Conservation (phyloP, 2,113 vertebrate species). For the Bungarus multicinctus region DNA sequence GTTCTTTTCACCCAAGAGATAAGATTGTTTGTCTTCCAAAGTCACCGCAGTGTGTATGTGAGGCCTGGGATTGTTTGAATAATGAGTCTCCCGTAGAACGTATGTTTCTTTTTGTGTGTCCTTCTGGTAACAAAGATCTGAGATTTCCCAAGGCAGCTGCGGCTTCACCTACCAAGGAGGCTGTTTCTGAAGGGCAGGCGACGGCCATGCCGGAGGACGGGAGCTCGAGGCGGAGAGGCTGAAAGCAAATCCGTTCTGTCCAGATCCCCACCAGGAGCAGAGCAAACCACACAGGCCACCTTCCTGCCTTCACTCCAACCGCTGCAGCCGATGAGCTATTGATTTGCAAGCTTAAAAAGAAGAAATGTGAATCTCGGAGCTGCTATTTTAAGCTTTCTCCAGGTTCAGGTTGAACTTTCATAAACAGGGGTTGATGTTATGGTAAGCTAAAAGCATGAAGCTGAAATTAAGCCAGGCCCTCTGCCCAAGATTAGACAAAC, state of each 20-base stretch:
- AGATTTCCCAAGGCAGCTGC: slow-evolving; percentile 66
- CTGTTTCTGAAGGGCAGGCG: slow-evolving; percentile 54
- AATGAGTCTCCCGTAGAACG: slow-evolving; percentile 71
- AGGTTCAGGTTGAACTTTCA: neutral
- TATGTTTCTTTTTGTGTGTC: slow-evolving; percentile 65
- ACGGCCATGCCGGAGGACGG: slow-evolving; percentile 34
- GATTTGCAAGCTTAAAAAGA: neutral
- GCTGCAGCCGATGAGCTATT: neutral
- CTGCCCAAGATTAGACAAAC: neutral
- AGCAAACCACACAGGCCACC: neutral
- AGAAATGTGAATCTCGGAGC: slow-evolving; percentile 12
- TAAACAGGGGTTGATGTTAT: neutral
- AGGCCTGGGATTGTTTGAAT: slow-evolving; percentile 73
- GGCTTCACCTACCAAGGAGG: slow-evolving; percentile 37
- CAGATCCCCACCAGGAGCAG: slow-evolving; percentile 56
- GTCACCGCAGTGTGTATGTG: slow-evolving; percentile 64
- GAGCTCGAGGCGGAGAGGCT: slow-evolving; percentile 40
- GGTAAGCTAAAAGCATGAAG: neutral
- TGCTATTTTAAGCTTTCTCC: neutral
- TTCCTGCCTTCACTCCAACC: slow-evolving; percentile 30
- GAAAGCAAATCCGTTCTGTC: slow-evolving; percentile 50
- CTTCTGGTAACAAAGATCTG: slow-evolving; percentile 61
- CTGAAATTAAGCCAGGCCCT: neutral
- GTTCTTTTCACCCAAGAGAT: slow-evolving; percentile 79
- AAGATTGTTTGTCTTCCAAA: slow-evolving; percentile 79